Base-by-base conservation (phyloP, 2,888 invertebrate genomes). In the Drosophila barbarae region DNA sequence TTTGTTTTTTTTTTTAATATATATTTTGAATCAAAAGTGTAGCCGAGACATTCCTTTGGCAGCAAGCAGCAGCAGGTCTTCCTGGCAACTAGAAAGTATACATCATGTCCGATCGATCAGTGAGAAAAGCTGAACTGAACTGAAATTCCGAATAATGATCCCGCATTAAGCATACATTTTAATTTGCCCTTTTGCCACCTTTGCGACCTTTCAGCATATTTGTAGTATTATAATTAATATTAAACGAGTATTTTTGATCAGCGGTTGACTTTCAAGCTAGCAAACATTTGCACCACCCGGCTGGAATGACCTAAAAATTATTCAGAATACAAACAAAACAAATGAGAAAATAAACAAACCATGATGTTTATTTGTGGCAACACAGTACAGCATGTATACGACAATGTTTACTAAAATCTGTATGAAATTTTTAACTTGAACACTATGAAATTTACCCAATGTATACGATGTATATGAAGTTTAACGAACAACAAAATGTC, bases 391-490 rank as follows among this genome's bases (percentile, higher is more conserved):
- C 38, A 56, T 54, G 56, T 56, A 56, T 56, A 56, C 56, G 56
- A 56, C 38, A 56, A 54, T 56, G 56, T 53, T 56, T 56, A 54
- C 36, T 56, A 23, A 56, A 56, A 53, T 15, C 56, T 38, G 54
- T 53, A 53, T 53, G 55, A 53, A 38, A 56, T 30, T 53, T 51
- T 21, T 21, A 56, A 56, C 55, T 56, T 52, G 53, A 56, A 56
- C 38, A 39, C 32, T 56, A 56, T 30, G 54, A 56, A 56, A 56
- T 55, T 58, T 59, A 59, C 58, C 58, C 59, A 8, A 59, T 59
- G 59, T 58, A 59, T 58, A 58, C 49, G 54, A 56, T 56, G 38
- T 56, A 56, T 56, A 56, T 47, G 46, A 47, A 32, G 5, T 47
- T 32, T 32, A 32, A 47, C 32, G 13, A 47, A 47, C 32, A 47